Conservation (phyloP, 2,113 vertebrate species). For the Bostrychus sinensis region DNA sequence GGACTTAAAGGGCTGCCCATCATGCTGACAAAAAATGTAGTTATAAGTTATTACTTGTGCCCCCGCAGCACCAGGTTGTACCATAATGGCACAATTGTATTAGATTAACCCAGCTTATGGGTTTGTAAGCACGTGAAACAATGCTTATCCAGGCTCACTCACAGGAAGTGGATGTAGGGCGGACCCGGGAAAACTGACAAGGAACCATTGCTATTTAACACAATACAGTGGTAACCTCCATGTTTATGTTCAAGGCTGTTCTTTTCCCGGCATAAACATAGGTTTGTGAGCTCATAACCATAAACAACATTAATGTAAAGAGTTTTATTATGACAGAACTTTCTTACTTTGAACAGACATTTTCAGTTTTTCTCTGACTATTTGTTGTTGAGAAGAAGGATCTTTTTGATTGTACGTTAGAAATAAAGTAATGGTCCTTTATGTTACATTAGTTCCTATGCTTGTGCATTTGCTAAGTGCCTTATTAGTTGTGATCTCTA, state of each 20-base stretch:
- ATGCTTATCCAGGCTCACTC: constrained; percentile 28
- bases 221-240: constrained; percentile 29
- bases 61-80: background rate
- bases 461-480: constrained; percentile 36
- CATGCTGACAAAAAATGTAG: background rate
- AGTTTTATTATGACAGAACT: too few relatives aligned
- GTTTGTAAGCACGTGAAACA: constrained; percentile 27
- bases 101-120: constrained; percentile 17
- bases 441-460: constrained; percentile 61
- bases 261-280: constrained; percentile 21
- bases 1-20: background rate
- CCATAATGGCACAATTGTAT: background rate
- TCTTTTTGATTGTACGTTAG: constrained; percentile 21
- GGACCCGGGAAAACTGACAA: constrained; percentile 44
- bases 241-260: constrained; percentile 35
- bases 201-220: constrained; percentile 54
- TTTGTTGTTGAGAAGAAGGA: constrained; percentile 14
- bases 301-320: background rate
- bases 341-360: background rate
- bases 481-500: constrained; percentile 55
- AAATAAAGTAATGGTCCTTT: constrained; percentile 11
- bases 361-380: constrained; percentile 18
- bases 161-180: constrained; percentile 59
- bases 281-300: constrained; percentile 4
- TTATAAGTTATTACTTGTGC: background rate